Percentiles rank a stretch among this genome's conserved stretches.
Evolutionary conservation across 2,113 vertebrate species (phyloP).

Genomic region (Anolis carolinensis): DNA sequence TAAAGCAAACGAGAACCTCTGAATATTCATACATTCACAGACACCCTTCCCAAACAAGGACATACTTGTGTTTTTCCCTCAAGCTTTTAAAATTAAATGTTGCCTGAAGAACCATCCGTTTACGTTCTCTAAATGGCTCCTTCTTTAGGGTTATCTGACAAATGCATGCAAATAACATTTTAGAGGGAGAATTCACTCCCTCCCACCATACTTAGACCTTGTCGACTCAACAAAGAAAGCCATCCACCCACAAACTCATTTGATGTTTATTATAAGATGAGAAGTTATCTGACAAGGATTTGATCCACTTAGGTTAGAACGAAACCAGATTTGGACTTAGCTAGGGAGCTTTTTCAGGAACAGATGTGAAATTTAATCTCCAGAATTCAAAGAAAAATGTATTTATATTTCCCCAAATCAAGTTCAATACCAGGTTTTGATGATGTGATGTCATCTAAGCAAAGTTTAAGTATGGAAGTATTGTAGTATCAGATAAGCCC

Average conservation of each 20-base stretch:
- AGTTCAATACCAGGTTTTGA: constrained; percentile 4
- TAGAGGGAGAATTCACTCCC: background rate
- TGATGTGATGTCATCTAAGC: background rate
- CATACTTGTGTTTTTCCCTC: background rate
- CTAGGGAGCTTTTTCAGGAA: background rate
- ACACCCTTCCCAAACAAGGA: background rate
- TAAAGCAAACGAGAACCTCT: background rate
- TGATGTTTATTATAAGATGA: background rate
- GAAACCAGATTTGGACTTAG: background rate
- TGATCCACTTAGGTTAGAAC: background rate
- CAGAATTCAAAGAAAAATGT: background rate
- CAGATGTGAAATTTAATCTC: background rate
- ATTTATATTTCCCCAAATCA: background rate
- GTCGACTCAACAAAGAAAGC: background rate
- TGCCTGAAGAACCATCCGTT: background rate
- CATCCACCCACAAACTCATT: background rate
- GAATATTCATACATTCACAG: background rate
- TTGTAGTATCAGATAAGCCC: background rate
- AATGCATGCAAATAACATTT: background rate
- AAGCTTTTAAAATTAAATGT: background rate
- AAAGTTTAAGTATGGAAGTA: background rate
- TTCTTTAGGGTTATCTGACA: background rate
- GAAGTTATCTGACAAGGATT: background rate
- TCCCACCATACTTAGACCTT: constrained; percentile 1
- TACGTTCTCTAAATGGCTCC: background rate